Evolutionary conservation across 1,140 invertebrate genomes (phyloP).

Genomic region (Samia ricini): DNA sequence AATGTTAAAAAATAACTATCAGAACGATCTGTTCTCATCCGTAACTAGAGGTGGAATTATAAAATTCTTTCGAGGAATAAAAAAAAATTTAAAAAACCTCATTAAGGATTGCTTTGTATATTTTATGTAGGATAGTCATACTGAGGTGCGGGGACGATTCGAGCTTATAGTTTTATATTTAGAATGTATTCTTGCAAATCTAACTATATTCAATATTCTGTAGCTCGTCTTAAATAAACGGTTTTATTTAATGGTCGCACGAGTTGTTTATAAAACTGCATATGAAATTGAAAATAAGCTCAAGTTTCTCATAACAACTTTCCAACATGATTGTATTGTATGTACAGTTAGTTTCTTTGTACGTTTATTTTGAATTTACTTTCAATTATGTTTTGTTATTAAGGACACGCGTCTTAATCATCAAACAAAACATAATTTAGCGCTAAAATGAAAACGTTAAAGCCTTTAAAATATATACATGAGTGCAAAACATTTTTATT

Average conservation of each 20-base stretch:
- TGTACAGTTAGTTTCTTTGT: no score
- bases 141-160: background rate
- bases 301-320: background rate
- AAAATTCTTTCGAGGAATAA: constrained; percentile 39
- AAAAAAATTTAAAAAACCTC: constrained; percentile 45
- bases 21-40: constrained; percentile 5
- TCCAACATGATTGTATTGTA: no score
- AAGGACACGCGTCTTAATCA: no score
- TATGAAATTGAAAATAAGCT: background rate
- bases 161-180: constrained; percentile 7
- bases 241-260: background rate
- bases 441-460: no score
- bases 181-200: background rate
- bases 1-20: background rate
- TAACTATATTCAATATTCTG: background rate
- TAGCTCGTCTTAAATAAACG: background rate
- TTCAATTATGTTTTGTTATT: no score
- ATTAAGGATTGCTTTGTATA: constrained; percentile 43
- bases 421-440: no score
- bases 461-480: constrained; percentile 12
- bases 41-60: constrained; percentile 51
- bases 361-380: no score
- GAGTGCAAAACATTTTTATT: background rate
- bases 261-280: background rate
- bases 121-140: constrained; percentile 21